Evolutionary conservation across 2,113 vertebrate genomes (phyloP), one percentile per base, ranked within the genome.

Genomic region (Cololabis saira): DNA sequence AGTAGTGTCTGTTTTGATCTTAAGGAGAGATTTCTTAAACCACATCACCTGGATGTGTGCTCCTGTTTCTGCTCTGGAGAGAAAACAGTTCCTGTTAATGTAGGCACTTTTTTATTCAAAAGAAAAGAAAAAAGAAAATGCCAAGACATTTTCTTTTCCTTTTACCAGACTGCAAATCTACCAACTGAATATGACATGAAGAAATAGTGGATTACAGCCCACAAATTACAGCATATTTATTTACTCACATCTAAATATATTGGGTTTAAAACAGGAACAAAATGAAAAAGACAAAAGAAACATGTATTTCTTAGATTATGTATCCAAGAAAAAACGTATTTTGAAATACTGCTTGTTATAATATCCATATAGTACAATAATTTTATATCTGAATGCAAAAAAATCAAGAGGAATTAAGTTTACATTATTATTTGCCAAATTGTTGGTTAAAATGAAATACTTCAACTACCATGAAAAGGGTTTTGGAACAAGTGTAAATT

Each of bases 121-220:
- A 37, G 33, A 37, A 37, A 37, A 4, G 19, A 11, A 43, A 68
- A 30, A 61, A 54, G 17, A 10, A 12, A 47, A 51, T 68, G 60
- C 55, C 71, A 63, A 80, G 51, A 74, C 16, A 33, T 69, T 52
- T 24, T 33, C 16, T 41, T 76, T 56, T 51, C 17, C 47, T 56
- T 55, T 43, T 7, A 55, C 59, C 22, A 71, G 64, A 66, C 69
- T 57, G 52, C 24, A 56, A 81, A 81, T 53, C 37, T 65, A 59
- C 45, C 67, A 48, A 55, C n/a, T 61, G 1, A 41, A 50, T n/a
- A n/a, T n/a, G n/a, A n/a, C 11, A 21, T 52, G 47, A 13, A 61
- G 15, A 69, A 40, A 43, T 50, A 51, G 54, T 37, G 15, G 61
- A 44, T 55, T 54, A 42, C 62, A 74, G 76, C 59, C 51, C 17